Conservation (phyloP, 2,888 invertebrate species). For the Lepidocyrtinus sp. region DNA sequence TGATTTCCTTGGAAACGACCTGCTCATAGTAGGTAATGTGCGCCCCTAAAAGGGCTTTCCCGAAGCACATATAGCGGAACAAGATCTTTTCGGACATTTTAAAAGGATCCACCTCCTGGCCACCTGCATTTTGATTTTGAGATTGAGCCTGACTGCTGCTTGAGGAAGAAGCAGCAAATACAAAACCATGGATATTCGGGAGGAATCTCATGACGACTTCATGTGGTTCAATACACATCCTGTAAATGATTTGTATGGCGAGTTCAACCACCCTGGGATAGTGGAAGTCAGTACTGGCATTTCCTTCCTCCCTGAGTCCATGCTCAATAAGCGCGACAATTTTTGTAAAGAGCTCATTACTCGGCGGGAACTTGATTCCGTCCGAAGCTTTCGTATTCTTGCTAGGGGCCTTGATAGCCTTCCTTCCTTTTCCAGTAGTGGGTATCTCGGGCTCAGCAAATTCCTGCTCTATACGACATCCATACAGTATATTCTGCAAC, state of each 20-base stretch:
- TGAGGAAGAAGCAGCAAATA: conserved; percentile 46
- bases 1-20: conserved; percentile 60
- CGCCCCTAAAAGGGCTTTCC: conserved; percentile 61
- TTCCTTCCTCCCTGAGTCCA: conserved; percentile 58
- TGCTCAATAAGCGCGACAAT: conserved; percentile 52
- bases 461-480: conserved; percentile 52
- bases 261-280: conserved; percentile 63
- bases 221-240: conserved; percentile 62
- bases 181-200: conserved; percentile 43
- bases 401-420: background rate
- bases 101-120: background rate
- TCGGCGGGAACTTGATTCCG: conserved; percentile 40
- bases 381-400: conserved; percentile 7
- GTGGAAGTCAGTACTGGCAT: conserved; percentile 37
- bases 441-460: conserved; percentile 11
- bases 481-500: conserved; percentile 63
- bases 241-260: conserved; percentile 61
- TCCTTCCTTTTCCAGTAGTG: conserved; percentile 24
- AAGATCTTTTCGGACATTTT: conserved; percentile 39
- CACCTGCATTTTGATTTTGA: background rate
- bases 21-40: conserved; percentile 66
- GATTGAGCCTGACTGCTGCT: background rate
- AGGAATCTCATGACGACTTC: conserved; percentile 52
- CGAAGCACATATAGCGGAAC: conserved; percentile 61
- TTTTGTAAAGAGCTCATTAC: conserved; percentile 58